phyloP scores from a whole-genome alignment of 2,888 invertebrate species.

The Acrobeloides nanus region DNA sequence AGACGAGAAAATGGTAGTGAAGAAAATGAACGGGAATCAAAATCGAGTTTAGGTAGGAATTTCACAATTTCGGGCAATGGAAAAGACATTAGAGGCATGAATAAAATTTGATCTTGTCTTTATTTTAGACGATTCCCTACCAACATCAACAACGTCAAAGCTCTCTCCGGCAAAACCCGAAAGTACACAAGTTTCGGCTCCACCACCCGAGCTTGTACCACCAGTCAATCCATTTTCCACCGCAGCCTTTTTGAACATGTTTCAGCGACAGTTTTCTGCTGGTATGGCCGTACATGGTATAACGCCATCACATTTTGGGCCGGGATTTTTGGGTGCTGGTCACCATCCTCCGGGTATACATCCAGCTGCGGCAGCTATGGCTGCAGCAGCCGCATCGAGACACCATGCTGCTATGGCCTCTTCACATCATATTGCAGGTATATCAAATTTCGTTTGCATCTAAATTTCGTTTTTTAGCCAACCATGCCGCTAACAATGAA shows the following conservation, averaged over 20 bases:
- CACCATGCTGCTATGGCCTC: conserved; percentile 5
- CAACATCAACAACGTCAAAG: background rate
- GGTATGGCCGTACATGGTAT: background rate
- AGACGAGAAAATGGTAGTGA: too few relatives aligned
- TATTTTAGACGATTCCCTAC: background rate
- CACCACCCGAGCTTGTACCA: conserved; percentile 20
- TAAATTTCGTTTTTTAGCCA: too few relatives aligned
- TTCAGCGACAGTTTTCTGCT: conserved; percentile 31
- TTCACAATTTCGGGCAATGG: conserved; percentile 1
- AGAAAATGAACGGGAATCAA: too few relatives aligned
- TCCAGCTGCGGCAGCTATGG: background rate
- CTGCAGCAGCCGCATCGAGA: conserved; percentile 1
- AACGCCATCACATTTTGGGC: background rate
- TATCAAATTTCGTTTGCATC: too few relatives aligned
- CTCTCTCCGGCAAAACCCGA: too few relatives aligned
- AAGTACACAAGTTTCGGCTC: too few relatives aligned
- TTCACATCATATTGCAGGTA: too few relatives aligned
- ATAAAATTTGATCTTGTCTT: too few relatives aligned
- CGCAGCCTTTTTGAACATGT: conserved; percentile 30
- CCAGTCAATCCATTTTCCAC: conserved; percentile 29
- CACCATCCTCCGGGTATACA: background rate
- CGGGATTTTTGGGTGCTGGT: background rate
- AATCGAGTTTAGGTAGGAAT: too few relatives aligned
- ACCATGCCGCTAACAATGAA: too few relatives aligned
- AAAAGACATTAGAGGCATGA: conserved; percentile 7